Evolutionary conservation across 2,113 vertebrate genomes (phyloP), one percentile per base, ranked within the genome.

Genomic region (Hippocampus comes): DNA sequence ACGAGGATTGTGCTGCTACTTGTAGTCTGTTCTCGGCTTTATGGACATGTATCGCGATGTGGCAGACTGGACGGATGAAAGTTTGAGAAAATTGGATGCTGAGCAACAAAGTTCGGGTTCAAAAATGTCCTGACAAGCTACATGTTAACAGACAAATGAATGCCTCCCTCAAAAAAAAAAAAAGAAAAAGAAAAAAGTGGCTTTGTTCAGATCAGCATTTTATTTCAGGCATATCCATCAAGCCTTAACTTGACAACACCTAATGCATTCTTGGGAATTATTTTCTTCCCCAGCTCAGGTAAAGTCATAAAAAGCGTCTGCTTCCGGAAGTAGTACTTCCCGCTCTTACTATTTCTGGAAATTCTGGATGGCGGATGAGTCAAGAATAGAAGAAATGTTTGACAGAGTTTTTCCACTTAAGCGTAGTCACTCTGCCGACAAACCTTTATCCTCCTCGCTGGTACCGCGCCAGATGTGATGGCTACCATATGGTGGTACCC

Each of bases 401-500:
- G 9, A 59, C 21, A 48, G 69, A 48, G 61, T 71, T 48, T 38
- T 51, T 57, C 66, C 57, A 12, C 46, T 70, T 43, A 48, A 68
- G 34, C 34, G 34, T 38, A 61, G 21, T 60, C 55, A 67, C 48
- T 63, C 63, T 78, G 71, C 46, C 83, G 63, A 48, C 51, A 67
- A 77, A 79, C 66, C 73, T 81, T 75, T 30, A 78, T 77, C 83
- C 53, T 56, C 53, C n/a, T 23, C 21, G 71, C 74, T 30, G 72
- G 73, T 78, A 75, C 30, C 67, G 55, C 72, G 48, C 56, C 76
- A 67, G 75, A 70, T 73, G 73, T 86, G 82, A 92, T 91, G 80
- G 80, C 78, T 89, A 85, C 88, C 89, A 90, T 78, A 91, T 94
- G 91, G 88, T 68, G 34, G 74, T 75, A 78, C 75, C 84, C 82